Conservation (phyloP, 1,140 invertebrate species). For the Phymorhynchus buccinoides region DNA sequence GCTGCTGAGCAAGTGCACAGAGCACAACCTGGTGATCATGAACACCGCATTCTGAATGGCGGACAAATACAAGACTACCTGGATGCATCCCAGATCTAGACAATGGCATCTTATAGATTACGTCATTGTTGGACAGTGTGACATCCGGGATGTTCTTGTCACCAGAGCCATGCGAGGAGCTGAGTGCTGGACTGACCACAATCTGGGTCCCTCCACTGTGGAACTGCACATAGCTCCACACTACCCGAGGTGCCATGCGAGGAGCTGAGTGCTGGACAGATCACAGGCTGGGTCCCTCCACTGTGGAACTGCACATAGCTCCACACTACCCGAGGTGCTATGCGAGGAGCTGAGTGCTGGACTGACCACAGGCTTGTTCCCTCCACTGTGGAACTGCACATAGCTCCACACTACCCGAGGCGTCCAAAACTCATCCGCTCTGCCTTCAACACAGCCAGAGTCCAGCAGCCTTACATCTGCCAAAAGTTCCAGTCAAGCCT, state of each 20-base stretch:
- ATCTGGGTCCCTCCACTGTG: too few relatives aligned
- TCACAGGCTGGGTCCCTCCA: constrained; percentile 41
- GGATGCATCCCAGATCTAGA: constrained; percentile 47
- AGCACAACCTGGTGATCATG: constrained; percentile 47
- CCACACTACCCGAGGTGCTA: neutral
- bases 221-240: too few relatives aligned
- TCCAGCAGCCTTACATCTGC: neutral
- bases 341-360: constrained; percentile 42
- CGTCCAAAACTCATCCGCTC: neutral
- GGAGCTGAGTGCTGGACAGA: constrained; percentile 51
- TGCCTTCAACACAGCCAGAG: constrained; percentile 3
- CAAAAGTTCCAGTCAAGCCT: neutral
- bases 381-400: too few relatives aligned
- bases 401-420: neutral
- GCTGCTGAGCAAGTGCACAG: constrained; percentile 41
- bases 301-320: neutral
- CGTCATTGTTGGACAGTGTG: constrained; percentile 39
- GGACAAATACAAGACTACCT: constrained; percentile 41
- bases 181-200: constrained; percentile 48
- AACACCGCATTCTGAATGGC: constrained; percentile 46
- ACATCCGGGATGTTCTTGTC: constrained; percentile 28
- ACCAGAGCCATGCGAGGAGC: constrained; percentile 46
- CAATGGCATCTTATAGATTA: constrained; percentile 51
- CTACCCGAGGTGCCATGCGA: too few relatives aligned
- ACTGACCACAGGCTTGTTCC: too few relatives aligned